A percentile compares a stretch with the other conserved stretches of the same genome.
These are phyloP conservation scores for Mungos mungo DNA, from an alignment of 2,113 vertebrate species.

Conservation along the genomic window DNA sequence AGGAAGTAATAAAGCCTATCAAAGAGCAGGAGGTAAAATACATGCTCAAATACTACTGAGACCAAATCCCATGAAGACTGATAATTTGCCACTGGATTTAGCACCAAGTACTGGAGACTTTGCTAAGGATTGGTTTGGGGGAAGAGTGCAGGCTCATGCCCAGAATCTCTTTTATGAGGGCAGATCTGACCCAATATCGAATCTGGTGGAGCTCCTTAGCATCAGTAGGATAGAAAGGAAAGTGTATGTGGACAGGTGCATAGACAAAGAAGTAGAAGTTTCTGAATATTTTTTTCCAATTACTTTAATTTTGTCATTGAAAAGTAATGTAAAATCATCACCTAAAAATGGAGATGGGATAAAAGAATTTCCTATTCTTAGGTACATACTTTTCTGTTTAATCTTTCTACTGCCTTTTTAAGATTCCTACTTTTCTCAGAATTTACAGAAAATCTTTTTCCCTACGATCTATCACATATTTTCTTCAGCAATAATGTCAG, in stretches of 20 bases:
- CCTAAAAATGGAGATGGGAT: background rate
- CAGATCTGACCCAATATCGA: background rate
- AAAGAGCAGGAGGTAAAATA: background rate
- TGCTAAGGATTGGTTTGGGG: background rate
- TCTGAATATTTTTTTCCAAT: background rate
- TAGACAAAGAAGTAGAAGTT: background rate
- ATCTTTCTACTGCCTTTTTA: background rate
- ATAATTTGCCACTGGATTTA: background rate
- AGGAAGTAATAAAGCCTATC: background rate
- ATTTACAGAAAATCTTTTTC: background rate
- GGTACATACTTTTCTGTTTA: background rate
- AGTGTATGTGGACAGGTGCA: accelerated
- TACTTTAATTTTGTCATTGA: background rate
- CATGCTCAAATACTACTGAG: background rate
- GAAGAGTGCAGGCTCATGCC: background rate
- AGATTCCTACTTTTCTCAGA: background rate
- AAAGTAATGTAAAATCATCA: background rate
- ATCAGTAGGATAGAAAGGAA: background rate
- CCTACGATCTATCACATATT: background rate
- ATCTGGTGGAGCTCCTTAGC: background rate
- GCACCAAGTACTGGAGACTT: background rate
- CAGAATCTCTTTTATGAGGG: accelerated
- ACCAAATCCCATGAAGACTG: background rate
- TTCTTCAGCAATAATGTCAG: background rate
- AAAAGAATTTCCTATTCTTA: background rate